Evolutionary conservation across 2,888 invertebrate species (phyloP), one percentile per base, ranked within the genome.

Genomic region (Drosophila limbata): DNA sequence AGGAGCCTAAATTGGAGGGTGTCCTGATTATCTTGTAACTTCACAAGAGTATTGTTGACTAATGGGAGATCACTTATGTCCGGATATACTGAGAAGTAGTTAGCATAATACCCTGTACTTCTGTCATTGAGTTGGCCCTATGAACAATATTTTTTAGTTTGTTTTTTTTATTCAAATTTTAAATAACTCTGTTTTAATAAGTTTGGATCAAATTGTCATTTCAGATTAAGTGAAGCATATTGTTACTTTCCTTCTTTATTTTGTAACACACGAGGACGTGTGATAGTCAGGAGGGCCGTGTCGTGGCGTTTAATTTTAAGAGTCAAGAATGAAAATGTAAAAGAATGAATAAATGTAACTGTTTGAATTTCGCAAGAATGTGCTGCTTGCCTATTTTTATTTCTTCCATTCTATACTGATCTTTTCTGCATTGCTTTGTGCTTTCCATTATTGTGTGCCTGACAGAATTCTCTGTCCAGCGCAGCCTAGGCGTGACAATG

Each of bases 241-340:
- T 48, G 31, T 33, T n/a, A 48, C 15, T 17, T 15, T 48, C 35
- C 35, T 35, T 35, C 35, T 35, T 35, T 35, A 35, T 35, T 48
- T 17, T 33, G 17, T 48, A 13, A 33, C 48, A 48, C 48, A 48
- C 48, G 48, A 48, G 48, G 48, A 48, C 48, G 48, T 51, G 51
- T 51, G 42, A 33, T 31, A 33, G 21, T 60, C 21, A 13, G 21
- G n/a, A 35, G 35, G 35, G 35, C 35, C 35, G 21, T 21, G 3
- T n/a, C n/a, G n/a, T n/a, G n/a, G n/a, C n/a, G n/a, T n/a, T n/a
- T n/a, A n/a, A n/a, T n/a, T n/a, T n/a, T n/a, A n/a, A n/a, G n/a
- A n/a, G n/a, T n/a, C n/a, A n/a, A n/a, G n/a, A n/a, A n/a, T n/a
- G n/a, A n/a, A n/a, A n/a, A n/a, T n/a, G n/a, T n/a, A n/a, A n/a